Base-by-base conservation (phyloP, 2,797 vertebrate genomes). In the Gallirallus australis region DNA sequence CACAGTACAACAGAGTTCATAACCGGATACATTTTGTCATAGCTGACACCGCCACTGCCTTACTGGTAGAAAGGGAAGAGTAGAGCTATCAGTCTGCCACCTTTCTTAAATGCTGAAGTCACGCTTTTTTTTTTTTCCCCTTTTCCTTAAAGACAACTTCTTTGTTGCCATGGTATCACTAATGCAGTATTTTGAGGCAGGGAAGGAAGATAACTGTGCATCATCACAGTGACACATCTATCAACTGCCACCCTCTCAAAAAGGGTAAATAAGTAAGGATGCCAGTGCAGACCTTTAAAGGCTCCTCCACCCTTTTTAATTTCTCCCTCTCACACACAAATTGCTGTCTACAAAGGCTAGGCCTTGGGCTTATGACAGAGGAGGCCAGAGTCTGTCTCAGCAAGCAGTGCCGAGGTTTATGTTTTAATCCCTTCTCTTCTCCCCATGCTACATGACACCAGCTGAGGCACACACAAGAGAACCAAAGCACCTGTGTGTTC, bases 121-220 rank as follows among this genome's bases (percentile, higher is more conserved):
- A 95, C 11, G 7, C 54, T 24, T 66, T 24, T 37, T 77, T 56
- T 54, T 56, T 54, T 60, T 53, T 76, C 21, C 4, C 12, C n/a
- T 68, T 82, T 84, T 54, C 63, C 72, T 92, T 89, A 63, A 94
- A 95, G 86, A 80, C 70, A 93, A 84, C 66, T 96, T 91, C 90
- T 91, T 94, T 90, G 96, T 98, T 97, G 93, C 98, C 96, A 98
- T 98, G 97, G 97, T 94, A 98, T 96, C 97, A 76, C 86, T 95
- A 93, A 97, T 97, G 97, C 94, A 97, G 95, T 96, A 96, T 97
- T 96, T 94, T 95, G 90, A 98, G 97, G 95, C 69, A 78, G 75
- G 64, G 61, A 92, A 92, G 86, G 92, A 95, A 96, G 86, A 88
- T 84, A 97, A 91, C 89, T 6, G 15, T 72, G 94, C 90, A 97